Conservation (phyloP, 2,888 invertebrate species). For the Fragum sueziense region DNA sequence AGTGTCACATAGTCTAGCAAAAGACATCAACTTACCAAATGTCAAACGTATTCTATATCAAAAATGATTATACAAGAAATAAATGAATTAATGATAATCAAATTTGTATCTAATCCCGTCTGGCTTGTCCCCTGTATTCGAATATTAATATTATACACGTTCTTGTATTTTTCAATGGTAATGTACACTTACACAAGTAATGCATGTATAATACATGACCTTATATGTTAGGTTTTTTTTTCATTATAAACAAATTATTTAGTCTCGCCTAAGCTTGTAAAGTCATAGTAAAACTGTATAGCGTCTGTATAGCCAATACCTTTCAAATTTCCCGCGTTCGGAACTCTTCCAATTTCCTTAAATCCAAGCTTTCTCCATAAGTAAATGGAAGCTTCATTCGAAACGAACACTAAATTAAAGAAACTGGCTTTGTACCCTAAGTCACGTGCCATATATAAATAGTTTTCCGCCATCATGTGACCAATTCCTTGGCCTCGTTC, state of each 20-base stretch:
- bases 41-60: too few species aligned
- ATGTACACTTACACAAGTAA: too few species aligned
- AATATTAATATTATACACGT: too few species aligned
- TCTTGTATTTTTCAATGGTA: too few species aligned
- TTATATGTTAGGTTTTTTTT: too few species aligned
- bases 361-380: conserved; percentile 66
- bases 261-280: conserved; percentile 31
- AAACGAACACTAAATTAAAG: conserved; percentile 68
- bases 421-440: conserved; percentile 66
- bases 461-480: conserved; percentile 59
- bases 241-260: not conserved
- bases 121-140: too few species aligned
- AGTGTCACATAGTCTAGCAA: too few species aligned
- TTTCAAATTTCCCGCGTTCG: conserved; percentile 69
- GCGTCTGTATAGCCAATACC: conserved; percentile 62
- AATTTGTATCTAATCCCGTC: too few species aligned
- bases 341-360: conserved; percentile 62
- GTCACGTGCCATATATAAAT: conserved; percentile 62
- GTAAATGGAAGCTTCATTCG: conserved; percentile 57
- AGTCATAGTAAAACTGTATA: conserved; percentile 67
- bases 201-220: too few species aligned
- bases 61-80: too few species aligned
- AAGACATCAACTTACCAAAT: too few species aligned
- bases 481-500: conserved; percentile 61
- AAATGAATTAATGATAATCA: too few species aligned